Conservation (phyloP, 2,888 invertebrate species). For the Pterobdella sp. region DNA sequence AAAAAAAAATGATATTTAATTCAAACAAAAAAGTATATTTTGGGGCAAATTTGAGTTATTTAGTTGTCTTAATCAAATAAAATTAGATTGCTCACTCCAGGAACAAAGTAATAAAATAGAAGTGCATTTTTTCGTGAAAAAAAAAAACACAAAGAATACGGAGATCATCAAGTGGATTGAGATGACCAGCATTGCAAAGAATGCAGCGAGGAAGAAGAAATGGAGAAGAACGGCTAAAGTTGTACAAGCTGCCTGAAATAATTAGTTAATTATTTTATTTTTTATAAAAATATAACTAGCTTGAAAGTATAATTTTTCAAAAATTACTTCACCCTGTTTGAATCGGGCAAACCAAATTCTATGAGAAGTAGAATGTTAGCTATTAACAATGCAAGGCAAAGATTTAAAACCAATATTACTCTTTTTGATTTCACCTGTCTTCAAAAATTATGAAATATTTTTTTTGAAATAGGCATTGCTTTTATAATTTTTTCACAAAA, state of each 20-base stretch:
- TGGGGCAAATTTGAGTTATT: too few species aligned
- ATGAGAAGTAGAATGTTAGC: constrained; percentile 42
- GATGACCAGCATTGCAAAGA: constrained; percentile 44
- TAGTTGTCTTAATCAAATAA: too few species aligned
- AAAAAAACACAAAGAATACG: constrained; percentile 18
- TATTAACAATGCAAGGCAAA: constrained; percentile 43
- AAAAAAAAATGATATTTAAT: too few species aligned
- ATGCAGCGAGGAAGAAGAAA: constrained; percentile 44
- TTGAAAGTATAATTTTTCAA: too few species aligned
- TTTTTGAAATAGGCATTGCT: too few species aligned
- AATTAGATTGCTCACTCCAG: too few species aligned
- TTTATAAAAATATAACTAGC: too few species aligned
- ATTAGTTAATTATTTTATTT: too few species aligned
- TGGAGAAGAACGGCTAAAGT: constrained; percentile 42
- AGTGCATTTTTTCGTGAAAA: constrained; percentile 9
- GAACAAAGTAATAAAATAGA: neutral
- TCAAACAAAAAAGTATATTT: too few species aligned
- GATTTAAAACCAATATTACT: constrained; percentile 41
- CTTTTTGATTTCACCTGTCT: constrained; percentile 40
- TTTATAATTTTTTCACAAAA: too few species aligned
- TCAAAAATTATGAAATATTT: constrained; percentile 23
- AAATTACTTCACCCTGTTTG: too few species aligned
- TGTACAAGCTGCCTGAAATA: constrained; percentile 43
- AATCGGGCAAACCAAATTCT: constrained; percentile 29
- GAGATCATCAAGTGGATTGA: constrained; percentile 42